These are phyloP conservation scores for Nemopilema nomurai DNA, from an alignment of 30 jellyfish, hydroid and myxozoan species.

Conservation along the genomic window DNA sequence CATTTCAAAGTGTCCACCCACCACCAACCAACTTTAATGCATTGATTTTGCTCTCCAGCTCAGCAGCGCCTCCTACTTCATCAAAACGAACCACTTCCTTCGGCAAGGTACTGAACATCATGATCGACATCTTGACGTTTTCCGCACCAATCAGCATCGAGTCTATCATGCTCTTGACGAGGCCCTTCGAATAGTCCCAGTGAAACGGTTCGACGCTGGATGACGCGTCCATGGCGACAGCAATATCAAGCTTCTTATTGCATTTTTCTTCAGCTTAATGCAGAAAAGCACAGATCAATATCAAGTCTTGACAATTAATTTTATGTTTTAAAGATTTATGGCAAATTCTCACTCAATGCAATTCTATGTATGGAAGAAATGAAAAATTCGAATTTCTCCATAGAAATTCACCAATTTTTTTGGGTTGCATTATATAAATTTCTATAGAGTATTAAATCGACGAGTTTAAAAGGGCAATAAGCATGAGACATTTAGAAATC, in stretches of 20 bases:
- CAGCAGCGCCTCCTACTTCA: constrained; percentile 10
- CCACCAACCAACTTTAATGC: constrained; percentile 8
- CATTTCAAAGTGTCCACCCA: no score
- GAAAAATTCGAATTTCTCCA: no score
- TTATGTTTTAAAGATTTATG: no score
- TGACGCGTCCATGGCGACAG: constrained; percentile 27
- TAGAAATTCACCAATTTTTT: no score
- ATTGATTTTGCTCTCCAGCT: constrained; percentile 7
- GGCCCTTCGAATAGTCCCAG: constrained; percentile 14
- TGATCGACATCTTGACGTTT: constrained; percentile 38
- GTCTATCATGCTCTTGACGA: constrained; percentile 12
- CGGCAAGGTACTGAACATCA: constrained; percentile 32
- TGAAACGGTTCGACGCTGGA: constrained; percentile 14
- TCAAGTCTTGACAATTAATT: not conserved
- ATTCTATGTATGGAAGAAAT: no score
- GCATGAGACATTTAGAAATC: no score
- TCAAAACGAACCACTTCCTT: constrained; percentile 11
- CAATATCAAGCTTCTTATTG: constrained; percentile 30
- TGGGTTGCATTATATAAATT: no score
- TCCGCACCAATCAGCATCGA: constrained; percentile 19
- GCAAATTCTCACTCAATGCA: no score
- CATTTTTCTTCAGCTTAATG: constrained; percentile 9
- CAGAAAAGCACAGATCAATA: not conserved
- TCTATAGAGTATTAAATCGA: no score
- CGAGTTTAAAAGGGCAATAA: no score